phyloP scores from a whole-genome alignment of 2,888 invertebrate genomes.

The Coelinius sp. region DNA sequence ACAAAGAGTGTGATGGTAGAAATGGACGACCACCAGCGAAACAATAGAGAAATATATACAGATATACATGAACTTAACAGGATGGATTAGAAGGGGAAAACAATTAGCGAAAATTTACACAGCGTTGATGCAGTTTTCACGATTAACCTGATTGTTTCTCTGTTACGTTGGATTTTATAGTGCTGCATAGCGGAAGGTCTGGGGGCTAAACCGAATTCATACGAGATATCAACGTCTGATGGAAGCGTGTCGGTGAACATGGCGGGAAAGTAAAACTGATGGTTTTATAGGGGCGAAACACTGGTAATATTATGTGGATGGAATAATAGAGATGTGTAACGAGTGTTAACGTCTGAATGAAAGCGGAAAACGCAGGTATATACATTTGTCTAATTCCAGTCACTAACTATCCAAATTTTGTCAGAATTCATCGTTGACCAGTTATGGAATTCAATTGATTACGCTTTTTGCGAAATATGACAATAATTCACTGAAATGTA shows the following conservation, averaged over 20 bases:
- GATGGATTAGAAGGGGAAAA: constrained; percentile 41
- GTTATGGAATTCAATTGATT: no score
- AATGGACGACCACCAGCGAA: neutral
- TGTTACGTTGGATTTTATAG: constrained; percentile 44
- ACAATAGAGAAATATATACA: constrained; percentile 12
- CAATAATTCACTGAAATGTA: no score
- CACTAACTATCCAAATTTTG: neutral
- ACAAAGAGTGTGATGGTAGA: constrained; percentile 9
- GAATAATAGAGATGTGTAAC: neutral
- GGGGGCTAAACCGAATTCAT: constrained; percentile 57
- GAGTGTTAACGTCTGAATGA: no score
- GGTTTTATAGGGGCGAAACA: constrained; percentile 19
- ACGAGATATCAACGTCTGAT: constrained; percentile 55
- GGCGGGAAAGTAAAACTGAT: neutral
- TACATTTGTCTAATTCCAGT: neutral
- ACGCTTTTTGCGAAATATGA: no score
- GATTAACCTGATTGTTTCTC: constrained; percentile 59
- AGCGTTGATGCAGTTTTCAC: constrained; percentile 62
- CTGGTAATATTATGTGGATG: constrained; percentile 13
- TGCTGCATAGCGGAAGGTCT: constrained; percentile 8
- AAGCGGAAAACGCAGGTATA: no score
- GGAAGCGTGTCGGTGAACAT: constrained; percentile 10
- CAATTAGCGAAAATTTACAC: constrained; percentile 61
- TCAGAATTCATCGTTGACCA: no score
- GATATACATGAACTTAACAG: neutral